Base-by-base conservation (phyloP, 2,113 vertebrate genomes). In the Theristicus caerulescens region DNA sequence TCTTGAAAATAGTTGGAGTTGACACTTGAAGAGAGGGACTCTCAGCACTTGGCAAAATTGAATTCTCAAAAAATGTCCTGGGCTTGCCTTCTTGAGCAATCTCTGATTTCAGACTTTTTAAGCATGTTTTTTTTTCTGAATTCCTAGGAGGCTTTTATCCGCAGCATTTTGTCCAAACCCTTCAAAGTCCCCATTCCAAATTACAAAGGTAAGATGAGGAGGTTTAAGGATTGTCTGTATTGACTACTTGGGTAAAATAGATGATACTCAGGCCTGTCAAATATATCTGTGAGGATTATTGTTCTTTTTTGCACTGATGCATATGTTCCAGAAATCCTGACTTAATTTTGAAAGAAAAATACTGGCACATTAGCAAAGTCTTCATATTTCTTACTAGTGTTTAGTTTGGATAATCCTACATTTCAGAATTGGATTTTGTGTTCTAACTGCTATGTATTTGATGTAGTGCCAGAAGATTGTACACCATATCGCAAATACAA, bases 181-280 rank as follows among this genome's bases (percentile, higher is more conserved):
- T 99, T 99, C 96, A 99, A 99, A 97, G 96, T 99, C 54, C 99
- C 99, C 20, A 99, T 99, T 97, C 99, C 97, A 93, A 99, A 99
- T 97, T 99, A 99, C 96, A 98, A 98, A 98, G 99, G 99, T 99
- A 98, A 98, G 96, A 82, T 86, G 78, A 59, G 55, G 18, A 86
- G 67, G 54, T 34, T 80, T 91, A 90, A 90, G 55, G 69, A 57
- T 77, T 88, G 29, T 89, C 52, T 91, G 4, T 83, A 47, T 88
- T 94, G 46, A 65, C 57, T 92, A 38, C 40, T 90, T 0, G 3
- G 34, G 72, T 87, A 74, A 84, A 94, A 77, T 49, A 72, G 54
- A 83, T 78, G 76, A 88, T 69, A 38, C 82, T 94, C 27, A 74
- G 61, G 27, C 59, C 89, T 94, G 82, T 95, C 87, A 79, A 57